Evolutionary conservation across 2,113 vertebrate species (phyloP).

Genomic region (Festucalex cinctus): DNA sequence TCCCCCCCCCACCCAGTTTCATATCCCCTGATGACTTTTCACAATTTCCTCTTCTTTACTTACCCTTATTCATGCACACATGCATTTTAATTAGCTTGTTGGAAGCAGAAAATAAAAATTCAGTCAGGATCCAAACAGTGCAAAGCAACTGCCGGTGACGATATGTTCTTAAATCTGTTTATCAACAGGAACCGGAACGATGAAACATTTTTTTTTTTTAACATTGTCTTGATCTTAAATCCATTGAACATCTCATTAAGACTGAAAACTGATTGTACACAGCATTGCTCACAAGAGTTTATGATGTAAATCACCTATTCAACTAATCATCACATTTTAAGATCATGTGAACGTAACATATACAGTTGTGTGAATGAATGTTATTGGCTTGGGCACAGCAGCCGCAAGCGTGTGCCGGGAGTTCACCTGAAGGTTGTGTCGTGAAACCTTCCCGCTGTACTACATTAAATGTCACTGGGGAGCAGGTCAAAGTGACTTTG

Average conservation of each 20-base stretch:
- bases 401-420: not conserved
- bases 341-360: no score
- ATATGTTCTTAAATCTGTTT: slow-evolving; percentile 8
- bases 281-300: not conserved
- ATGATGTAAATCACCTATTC: not conserved
- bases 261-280: not conserved
- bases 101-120: slow-evolving; percentile 49
- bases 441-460: slow-evolving; percentile 5
- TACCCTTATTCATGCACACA: slow-evolving; percentile 46
- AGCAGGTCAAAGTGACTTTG: slow-evolving; percentile 7
- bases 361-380: not conserved
- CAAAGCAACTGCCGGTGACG: slow-evolving; percentile 17
- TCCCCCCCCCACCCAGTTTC: slow-evolving; percentile 18
- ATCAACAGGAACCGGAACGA: not conserved
- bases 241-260: not conserved
- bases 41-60: slow-evolving; percentile 37
- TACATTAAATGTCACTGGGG: not conserved
- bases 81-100: slow-evolving; percentile 70
- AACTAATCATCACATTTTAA: not conserved
- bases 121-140: slow-evolving; percentile 43
- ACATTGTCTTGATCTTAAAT: not conserved
- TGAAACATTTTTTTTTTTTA: no score
- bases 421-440: slow-evolving; percentile 2
- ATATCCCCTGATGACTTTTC: slow-evolving; percentile 57
- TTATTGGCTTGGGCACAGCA: not conserved